Conservation (phyloP, 1,140 invertebrate species). For the Solenopsis fugax region DNA sequence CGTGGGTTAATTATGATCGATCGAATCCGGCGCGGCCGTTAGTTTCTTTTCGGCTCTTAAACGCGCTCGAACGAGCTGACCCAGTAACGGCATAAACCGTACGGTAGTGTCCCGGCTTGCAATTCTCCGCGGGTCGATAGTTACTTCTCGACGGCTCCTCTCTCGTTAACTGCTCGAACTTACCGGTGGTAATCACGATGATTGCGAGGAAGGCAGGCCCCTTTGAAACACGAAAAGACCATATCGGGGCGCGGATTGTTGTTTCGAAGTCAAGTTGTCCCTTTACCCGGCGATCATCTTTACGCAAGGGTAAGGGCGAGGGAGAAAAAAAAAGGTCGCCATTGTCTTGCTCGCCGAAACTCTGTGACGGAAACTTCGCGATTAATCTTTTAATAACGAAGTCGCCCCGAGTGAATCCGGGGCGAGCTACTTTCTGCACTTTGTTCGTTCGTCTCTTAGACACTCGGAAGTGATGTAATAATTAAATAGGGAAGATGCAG, state of each 20-base stretch:
- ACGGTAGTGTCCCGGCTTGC: conserved; percentile 55
- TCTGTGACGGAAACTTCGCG: conserved; percentile 39
- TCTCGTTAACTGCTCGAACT: conserved; percentile 57
- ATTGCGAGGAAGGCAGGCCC: conserved; percentile 33
- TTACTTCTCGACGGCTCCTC: conserved; percentile 46
- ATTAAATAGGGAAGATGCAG: conserved; percentile 24
- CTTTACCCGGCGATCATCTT: conserved; percentile 12
- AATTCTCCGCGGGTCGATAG: conserved; percentile 56
- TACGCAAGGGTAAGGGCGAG: neutral
- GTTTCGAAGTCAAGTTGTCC: conserved; percentile 21
- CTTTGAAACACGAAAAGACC: conserved; percentile 44
- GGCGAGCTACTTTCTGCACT: conserved; percentile 32
- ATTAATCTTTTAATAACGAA: conserved; percentile 63
- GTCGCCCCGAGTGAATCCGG: conserved; percentile 22
- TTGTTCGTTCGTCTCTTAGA: conserved; percentile 5
- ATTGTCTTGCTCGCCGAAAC: conserved; percentile 37
- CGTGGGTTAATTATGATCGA: conserved; percentile 59
- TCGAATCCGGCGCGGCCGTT: conserved; percentile 10
- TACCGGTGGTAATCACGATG: conserved; percentile 62
- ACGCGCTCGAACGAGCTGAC: conserved; percentile 47
- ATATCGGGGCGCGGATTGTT: conserved; percentile 42
- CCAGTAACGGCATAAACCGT: conserved; percentile 62
- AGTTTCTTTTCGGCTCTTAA: conserved; percentile 58
- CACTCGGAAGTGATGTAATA: conserved; percentile 40
- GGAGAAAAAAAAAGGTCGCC: neutral